Evolutionary conservation across 2,888 invertebrate species (phyloP), one percentile per base, ranked within the genome.

Genomic region (Tetanocera ferruginea): DNA sequence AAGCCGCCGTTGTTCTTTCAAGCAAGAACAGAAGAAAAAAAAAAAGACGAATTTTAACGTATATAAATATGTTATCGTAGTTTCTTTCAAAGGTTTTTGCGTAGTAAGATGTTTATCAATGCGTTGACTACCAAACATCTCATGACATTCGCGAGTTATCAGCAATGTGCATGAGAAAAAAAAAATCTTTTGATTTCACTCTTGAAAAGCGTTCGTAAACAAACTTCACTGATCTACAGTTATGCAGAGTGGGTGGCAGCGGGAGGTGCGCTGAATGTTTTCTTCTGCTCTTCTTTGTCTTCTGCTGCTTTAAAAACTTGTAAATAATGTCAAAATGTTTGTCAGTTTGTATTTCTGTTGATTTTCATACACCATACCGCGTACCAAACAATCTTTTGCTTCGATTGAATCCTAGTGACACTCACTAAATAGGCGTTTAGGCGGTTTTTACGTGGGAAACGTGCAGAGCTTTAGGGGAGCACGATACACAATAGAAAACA

Each of bases 341-440:
- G 70, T 70, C 43, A 8, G 57, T 76, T 51, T 52, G 51, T 51
- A 14, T 49, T 34, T 49, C n/a, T 43, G 49, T 34, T 55, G n/a
- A 19, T 55, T 60, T 14, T 43, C 23, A 43, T 28, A 23, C 51
- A 28, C 69, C 31, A 31, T 14, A n/a, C 43, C 57, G 57, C 43
- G 19, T 25, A 17, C 17, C 23, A 25, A 25, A n/a, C 17, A 43
- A 28, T 23, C 31, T 66, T 43, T 43, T 37, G 19, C 55, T 71
- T 51, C 28, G 31, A 52, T 28, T 9, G 52, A 64, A 37, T 75
- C 62, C 64, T 62, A 70, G 67, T 69, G 69, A 77, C 74, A 77
- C 77, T 77, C 52, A 62, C 69, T 76, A 69, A 79, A 78, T 73
- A 78, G 76, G 70, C 73, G 73, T 79, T 67, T 60, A 72, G 78